Conservation (phyloP, 2,113 vertebrate species). For the Cebidichthys violaceus region DNA sequence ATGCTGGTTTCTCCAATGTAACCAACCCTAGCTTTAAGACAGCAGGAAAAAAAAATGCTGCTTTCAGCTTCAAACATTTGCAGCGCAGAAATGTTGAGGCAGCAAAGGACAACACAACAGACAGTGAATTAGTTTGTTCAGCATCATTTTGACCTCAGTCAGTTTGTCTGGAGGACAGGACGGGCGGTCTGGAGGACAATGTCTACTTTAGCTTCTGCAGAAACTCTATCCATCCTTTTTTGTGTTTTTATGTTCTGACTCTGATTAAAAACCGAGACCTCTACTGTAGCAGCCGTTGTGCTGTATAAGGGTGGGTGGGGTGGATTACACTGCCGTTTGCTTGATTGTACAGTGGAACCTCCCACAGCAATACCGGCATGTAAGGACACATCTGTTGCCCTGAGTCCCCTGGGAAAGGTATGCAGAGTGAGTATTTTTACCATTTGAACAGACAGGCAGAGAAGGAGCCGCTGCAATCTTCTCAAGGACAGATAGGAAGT, state of each 20-base stretch:
- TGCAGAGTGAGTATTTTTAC: slow-evolving; percentile 6
- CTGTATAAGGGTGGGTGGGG: background rate
- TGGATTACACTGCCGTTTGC: slow-evolving; percentile 41
- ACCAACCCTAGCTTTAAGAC: background rate
- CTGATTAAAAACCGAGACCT: background rate
- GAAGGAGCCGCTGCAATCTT: background rate
- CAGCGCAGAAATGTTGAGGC: background rate
- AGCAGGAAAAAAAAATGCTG: background rate
- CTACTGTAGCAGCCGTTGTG: background rate
- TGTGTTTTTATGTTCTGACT: slow-evolving; percentile 1
- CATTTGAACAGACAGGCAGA: slow-evolving; percentile 1
- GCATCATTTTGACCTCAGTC: slow-evolving; percentile 5
- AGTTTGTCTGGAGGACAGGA: slow-evolving; percentile 12
- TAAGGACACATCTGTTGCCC: slow-evolving; percentile 50
- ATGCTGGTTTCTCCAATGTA: background rate
- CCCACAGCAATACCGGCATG: slow-evolving; percentile 28
- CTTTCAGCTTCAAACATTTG: background rate
- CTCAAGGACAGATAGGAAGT: slow-evolving; percentile 20
- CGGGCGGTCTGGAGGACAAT: background rate
- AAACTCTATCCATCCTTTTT: background rate
- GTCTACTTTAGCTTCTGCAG: background rate
- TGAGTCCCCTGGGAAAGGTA: background rate
- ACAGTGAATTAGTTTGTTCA: slow-evolving; percentile 5
- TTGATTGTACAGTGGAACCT: slow-evolving; percentile 33
- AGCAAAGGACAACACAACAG: background rate